Base-by-base conservation (phyloP, 2,113 vertebrate species). In the Pterocles gutturalis region DNA sequence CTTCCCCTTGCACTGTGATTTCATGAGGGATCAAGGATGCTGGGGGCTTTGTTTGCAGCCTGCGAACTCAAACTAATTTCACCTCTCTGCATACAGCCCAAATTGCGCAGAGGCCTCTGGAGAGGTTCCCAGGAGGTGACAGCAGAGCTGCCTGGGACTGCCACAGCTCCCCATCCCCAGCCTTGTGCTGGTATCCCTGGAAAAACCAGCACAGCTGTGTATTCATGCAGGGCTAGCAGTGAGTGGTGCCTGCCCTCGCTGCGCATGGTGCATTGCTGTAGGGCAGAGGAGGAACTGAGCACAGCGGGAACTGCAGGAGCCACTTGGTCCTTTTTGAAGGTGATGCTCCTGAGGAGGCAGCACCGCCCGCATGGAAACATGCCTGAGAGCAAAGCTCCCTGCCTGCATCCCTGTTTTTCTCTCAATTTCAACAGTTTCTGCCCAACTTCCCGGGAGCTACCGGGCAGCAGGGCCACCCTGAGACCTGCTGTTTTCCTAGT, bases 221-320 rank as follows among this genome's bases (percentile, higher is more conserved):
- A 4, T 46, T 79, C 43, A 58, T 45, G 33, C 31, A 43, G 48
- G 33, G 38, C 36, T 49, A 25, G 2, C 48, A 67, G 58, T 24
- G 21, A 34, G 24, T 33, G 15, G 28, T 22, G 3, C 15, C 12
- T 58, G 34, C 29, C 60, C 65, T 67, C 4, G 36, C 25, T 11
- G 7, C 12, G 33, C 54, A 62, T 0, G 0, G 43, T 1, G 0
- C 3, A 6, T 25, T 38, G 61, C 65, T 46, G 43, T 22, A 4
- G 15, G 43, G n/a, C 31, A 24, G 77, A 9, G 24, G 1, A 5
- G 12, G 19, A 10, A 51, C 38, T 0, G 1, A 71, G 48, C 9
- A 5, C 43, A 43, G 29, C 0, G 0, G 3, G 33, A 61, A 14
- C 46, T 24, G 2, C 15, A 15, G 53, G 53, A 48, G 8, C 26